Evolutionary conservation across 1,140 invertebrate genomes (phyloP).

Genomic region (Laupala kohalensis): DNA sequence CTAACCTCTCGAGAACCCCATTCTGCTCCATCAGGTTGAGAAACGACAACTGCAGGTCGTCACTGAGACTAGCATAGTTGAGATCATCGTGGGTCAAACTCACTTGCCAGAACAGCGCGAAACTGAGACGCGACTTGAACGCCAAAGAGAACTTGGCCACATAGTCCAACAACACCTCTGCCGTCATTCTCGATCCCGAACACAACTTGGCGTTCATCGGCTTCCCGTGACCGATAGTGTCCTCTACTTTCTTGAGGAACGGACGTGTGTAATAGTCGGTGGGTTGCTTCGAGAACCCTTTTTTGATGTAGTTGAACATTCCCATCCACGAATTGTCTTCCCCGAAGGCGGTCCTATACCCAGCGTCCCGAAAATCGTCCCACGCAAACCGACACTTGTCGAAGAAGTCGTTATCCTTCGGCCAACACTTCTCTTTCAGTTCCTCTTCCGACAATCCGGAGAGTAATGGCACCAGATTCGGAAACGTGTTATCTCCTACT

Average conservation of each 20-base stretch:
- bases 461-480: slow-evolving; percentile 61
- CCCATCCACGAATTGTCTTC: slow-evolving; percentile 42
- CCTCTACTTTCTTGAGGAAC: slow-evolving; percentile 30
- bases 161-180: slow-evolving; percentile 21
- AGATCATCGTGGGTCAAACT: slow-evolving; percentile 37
- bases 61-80: slow-evolving; percentile 31
- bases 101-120: slow-evolving; percentile 35
- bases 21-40: slow-evolving; percentile 22
- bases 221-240: slow-evolving; percentile 32
- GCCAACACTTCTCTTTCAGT: slow-evolving; percentile 44
- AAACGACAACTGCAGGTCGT: slow-evolving; percentile 26
- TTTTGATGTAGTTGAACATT: slow-evolving; percentile 40
- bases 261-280: slow-evolving; percentile 44
- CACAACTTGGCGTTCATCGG: slow-evolving; percentile 37
- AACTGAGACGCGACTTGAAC: slow-evolving; percentile 22
- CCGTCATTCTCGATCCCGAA: slow-evolving; percentile 31
- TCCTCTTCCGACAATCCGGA: slow-evolving; percentile 48
- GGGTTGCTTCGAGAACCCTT: slow-evolving; percentile 37
- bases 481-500: slow-evolving; percentile 71
- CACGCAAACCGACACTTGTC: slow-evolving; percentile 44
- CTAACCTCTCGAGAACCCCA: slow-evolving; percentile 32
- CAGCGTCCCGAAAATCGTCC: slow-evolving; percentile 34
- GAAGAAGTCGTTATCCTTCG: slow-evolving; percentile 29
- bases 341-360: slow-evolving; percentile 38
- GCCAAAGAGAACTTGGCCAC: slow-evolving; percentile 18